Evolutionary conservation across 2,888 invertebrate species (phyloP), one percentile per base, ranked within the genome.

Genomic region (Pachliopta kotzebuea): DNA sequence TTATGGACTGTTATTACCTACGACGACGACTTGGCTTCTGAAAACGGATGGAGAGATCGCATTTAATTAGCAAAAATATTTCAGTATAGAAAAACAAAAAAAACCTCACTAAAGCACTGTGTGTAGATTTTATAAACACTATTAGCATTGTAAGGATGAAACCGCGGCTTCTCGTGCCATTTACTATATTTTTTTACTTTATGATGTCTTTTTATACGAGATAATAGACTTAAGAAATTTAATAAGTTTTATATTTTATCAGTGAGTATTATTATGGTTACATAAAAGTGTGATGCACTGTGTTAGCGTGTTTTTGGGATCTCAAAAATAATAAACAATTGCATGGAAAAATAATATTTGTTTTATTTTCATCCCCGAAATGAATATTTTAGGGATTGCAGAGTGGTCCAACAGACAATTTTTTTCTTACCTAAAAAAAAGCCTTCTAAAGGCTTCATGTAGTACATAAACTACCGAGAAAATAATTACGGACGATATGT

Each of bases 261-360:
- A 71, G 62, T 68, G 70, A 66, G 52, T 64, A 52, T 68, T 70
- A n/a, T 70, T 73, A 63, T 69, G 74, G 73, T 66, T 70, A 76
- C 71, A 70, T 72, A 70, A 75, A 73, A 74, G 74, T 70, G 76
- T 77, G 60, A 64, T 85, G 85, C 88, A 88, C 88, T 75, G 84
- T 88, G 87, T 90, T 88, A 86, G 86, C 85, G 90, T 89, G 90
- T 92, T 91, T 91, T 92, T 91, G 91, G 87, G 90, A 91, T 92
- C 90, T 90, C 91, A 89, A 88, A 89, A 91, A 90, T 87, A 89
- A 87, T 79, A 88, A 84, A 83, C 79, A 86, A 85, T 83, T 84
- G 65, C 81, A 83, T 78, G 85, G 84, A 82, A 83, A 69, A 61
- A 50, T 69, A 50, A 61, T 69, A 63, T 77, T 62, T 69, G 64